A percentile compares a stretch with the other conserved stretches of the same genome.
Conservation (phyloP, 2,113 vertebrate species). For the Rhodinocichla rosea region DNA sequence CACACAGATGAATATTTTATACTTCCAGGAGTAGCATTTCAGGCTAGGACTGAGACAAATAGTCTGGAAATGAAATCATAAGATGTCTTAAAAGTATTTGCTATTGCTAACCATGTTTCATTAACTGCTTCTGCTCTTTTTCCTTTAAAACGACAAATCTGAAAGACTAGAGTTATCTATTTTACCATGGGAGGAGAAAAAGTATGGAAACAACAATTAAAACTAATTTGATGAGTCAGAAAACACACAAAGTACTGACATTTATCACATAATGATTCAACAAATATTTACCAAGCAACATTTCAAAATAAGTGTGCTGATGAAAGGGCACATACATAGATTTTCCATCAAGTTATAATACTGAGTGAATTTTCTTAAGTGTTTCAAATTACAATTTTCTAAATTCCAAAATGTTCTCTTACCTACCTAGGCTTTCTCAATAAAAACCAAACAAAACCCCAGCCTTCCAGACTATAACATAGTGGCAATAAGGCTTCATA, state of each 20-base stretch:
- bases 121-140: neutral
- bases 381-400: neutral
- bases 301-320: neutral
- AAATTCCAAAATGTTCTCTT: neutral
- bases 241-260: neutral
- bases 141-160: neutral
- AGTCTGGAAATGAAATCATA: neutral
- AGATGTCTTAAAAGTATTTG: neutral
- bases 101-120: neutral
- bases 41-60: neutral
- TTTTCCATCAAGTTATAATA: neutral
- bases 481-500: conserved; percentile 1
- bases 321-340: neutral
- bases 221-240: neutral
- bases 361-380: neutral
- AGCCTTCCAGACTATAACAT: neutral
- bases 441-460: neutral
- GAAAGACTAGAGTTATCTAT: neutral
- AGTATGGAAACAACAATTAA: neutral
- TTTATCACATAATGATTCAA: neutral
- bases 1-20: neutral
- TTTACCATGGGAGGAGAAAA: neutral
- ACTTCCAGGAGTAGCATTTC: neutral
- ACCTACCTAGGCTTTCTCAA: neutral
- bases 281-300: neutral